Conservation (phyloP, 2,888 invertebrate genomes). For the Cosmopolites sordidus region DNA sequence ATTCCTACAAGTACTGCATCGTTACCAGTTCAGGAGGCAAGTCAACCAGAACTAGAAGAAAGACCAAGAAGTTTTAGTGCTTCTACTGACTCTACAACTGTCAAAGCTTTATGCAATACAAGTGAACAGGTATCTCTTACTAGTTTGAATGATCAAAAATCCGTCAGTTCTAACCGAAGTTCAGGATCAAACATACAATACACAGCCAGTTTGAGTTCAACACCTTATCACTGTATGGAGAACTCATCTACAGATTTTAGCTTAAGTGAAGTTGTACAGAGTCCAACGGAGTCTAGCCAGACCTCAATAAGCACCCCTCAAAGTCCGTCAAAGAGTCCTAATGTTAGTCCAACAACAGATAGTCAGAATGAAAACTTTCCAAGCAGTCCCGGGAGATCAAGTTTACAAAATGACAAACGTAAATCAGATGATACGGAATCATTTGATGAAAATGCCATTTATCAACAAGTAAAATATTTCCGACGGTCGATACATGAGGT, state of each 20-base stretch:
- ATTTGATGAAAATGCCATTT: slow-evolving; percentile 53
- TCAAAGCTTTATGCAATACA: slow-evolving; percentile 35
- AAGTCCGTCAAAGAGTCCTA: slow-evolving; percentile 42
- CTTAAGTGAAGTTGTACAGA: slow-evolving; percentile 42
- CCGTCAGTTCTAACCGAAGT: slow-evolving; percentile 36
- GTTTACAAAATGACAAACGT: slow-evolving; percentile 39
- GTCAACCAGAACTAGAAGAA: slow-evolving; percentile 48
- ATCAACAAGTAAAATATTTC: slow-evolving; percentile 74
- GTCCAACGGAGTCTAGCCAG: slow-evolving; percentile 44
- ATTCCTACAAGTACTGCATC: slow-evolving; percentile 56
- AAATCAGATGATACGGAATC: slow-evolving; percentile 43
- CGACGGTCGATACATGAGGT: slow-evolving; percentile 70
- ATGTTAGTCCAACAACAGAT: slow-evolving; percentile 41
- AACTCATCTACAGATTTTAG: slow-evolving; percentile 41
- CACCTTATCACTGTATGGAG: slow-evolving; percentile 39
- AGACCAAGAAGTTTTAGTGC: slow-evolving; percentile 46
- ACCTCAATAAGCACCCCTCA: slow-evolving; percentile 44
- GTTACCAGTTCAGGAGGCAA: slow-evolving; percentile 57
- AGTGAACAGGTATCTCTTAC: slow-evolving; percentile 36
- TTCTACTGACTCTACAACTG: slow-evolving; percentile 37
- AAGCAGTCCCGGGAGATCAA: slow-evolving; percentile 24
- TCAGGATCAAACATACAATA: slow-evolving; percentile 40
- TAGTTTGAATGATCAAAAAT: slow-evolving; percentile 34
- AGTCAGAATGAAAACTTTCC: slow-evolving; percentile 32
- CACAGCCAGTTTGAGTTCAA: slow-evolving; percentile 36